phyloP scores from a whole-genome alignment of 2,113 vertebrate species.

The Pterocles burchelli region DNA sequence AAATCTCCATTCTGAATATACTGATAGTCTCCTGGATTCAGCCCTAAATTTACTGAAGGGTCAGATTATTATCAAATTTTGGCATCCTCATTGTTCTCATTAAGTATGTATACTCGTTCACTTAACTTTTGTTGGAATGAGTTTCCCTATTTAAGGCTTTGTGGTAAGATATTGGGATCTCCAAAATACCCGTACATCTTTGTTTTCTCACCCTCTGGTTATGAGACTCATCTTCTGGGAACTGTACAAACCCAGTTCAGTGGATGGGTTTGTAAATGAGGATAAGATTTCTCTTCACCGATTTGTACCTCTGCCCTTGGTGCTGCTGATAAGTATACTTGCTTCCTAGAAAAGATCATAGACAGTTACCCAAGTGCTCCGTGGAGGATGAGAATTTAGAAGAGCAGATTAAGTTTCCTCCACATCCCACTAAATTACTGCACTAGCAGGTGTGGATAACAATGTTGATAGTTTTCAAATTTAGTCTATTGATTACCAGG shows the following conservation, averaged over 20 bases:
- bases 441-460: background rate
- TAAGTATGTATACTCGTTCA: background rate
- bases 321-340: background rate
- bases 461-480: background rate
- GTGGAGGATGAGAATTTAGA: background rate
- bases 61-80: background rate
- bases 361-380: background rate
- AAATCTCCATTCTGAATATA: background rate
- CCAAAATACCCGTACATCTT: background rate
- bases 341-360: background rate
- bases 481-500: background rate
- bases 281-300: background rate
- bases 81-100: background rate
- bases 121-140: background rate
- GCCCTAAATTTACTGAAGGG: accelerated
- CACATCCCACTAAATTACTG: background rate
- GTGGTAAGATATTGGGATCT: background rate
- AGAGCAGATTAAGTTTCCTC: background rate
- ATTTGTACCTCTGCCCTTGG: background rate
- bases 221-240: background rate
- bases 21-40: background rate
- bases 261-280: background rate
- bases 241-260: background rate
- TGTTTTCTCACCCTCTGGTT: background rate
- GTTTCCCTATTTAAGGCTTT: background rate